A percentile compares a stretch with the other conserved stretches of the same genome.
phyloP scores from a whole-genome alignment of 1,140 invertebrate genomes.

The Drosophila truncata region DNA sequence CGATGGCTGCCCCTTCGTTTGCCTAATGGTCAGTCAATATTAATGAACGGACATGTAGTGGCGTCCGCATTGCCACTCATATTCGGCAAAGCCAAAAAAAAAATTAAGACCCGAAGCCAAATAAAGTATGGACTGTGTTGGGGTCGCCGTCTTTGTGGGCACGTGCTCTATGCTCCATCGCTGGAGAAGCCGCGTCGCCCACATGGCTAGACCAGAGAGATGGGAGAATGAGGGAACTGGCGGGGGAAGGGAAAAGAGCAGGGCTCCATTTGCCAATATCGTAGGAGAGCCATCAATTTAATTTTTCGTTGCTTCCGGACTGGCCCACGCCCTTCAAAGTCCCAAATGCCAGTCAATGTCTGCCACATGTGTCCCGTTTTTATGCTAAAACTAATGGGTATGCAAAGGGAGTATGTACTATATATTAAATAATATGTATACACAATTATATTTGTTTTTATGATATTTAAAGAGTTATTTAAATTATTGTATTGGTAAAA shows the following conservation, averaged over 20 bases:
- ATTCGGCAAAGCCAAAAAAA: slow-evolving; percentile 24
- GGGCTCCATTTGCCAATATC: slow-evolving; percentile 50
- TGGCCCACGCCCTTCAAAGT: slow-evolving; percentile 47
- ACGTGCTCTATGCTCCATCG: slow-evolving; percentile 23
- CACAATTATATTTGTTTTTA: neutral
- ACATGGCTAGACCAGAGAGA: slow-evolving; percentile 36
- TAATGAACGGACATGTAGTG: slow-evolving; percentile 30
- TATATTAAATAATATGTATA: neutral
- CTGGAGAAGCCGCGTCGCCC: slow-evolving; percentile 29
- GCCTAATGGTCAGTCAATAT: slow-evolving; percentile 43
- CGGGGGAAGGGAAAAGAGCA: neutral
- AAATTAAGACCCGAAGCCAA: slow-evolving; percentile 28
- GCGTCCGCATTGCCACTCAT: slow-evolving; percentile 24
- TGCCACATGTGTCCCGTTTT: slow-evolving; percentile 30
- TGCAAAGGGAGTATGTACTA: neutral
- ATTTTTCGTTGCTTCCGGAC: slow-evolving; percentile 72
- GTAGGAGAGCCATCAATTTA: slow-evolving; percentile 67
- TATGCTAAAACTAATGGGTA: neutral
- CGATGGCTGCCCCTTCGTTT: slow-evolving; percentile 19
- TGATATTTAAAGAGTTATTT: neutral
- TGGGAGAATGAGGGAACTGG: neutral
- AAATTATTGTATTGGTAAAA: too few relatives aligned
- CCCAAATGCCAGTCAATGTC: slow-evolving; percentile 34
- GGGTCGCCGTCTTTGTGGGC: slow-evolving; percentile 20
- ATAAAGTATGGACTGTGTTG: slow-evolving; percentile 30